Conservation (phyloP, 37 sponge, comb jelly and placozoan genomes). For the Ianthella basta region DNA sequence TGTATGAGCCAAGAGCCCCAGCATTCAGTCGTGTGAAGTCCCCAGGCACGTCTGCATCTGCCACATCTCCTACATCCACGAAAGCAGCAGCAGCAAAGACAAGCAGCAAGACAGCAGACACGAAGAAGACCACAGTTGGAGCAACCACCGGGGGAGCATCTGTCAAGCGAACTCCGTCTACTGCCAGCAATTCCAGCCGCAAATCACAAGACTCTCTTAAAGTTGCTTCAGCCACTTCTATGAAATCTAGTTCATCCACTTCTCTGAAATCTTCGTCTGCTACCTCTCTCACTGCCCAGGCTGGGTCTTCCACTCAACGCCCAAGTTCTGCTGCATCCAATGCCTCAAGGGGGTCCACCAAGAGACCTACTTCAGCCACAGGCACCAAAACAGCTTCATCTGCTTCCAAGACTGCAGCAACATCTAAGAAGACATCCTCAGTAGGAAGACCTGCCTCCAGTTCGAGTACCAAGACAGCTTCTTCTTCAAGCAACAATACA, state of each 20-base stretch:
- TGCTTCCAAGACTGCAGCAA: too few species aligned
- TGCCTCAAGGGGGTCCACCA: background rate
- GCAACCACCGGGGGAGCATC: too few species aligned
- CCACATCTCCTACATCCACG: background rate
- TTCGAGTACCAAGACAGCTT: background rate
- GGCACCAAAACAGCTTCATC: background rate
- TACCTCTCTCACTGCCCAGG: background rate
- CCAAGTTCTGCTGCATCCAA: too few species aligned
- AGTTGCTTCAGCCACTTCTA: background rate
- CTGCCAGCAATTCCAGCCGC: background rate
- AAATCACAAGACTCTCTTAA: background rate
- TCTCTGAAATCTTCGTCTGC: slow-evolving; percentile 7
- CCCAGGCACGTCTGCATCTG: slow-evolving; percentile 4
- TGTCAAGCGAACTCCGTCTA: slow-evolving; percentile 1
- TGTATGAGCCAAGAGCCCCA: slow-evolving; percentile 17
- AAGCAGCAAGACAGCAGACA: too few species aligned
- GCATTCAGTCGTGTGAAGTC: slow-evolving; percentile 5
- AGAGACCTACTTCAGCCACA: background rate
- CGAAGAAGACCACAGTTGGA: too few species aligned
- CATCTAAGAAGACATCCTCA: too few species aligned
- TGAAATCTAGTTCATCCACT: background rate
- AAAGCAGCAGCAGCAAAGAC: too few species aligned
- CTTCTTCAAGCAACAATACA: background rate
- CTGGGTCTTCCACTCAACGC: too few species aligned
- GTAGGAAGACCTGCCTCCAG: background rate